These are phyloP conservation scores for Anthoptus insignis DNA, from an alignment of 2,888 invertebrate species.

Conservation along the genomic window DNA sequence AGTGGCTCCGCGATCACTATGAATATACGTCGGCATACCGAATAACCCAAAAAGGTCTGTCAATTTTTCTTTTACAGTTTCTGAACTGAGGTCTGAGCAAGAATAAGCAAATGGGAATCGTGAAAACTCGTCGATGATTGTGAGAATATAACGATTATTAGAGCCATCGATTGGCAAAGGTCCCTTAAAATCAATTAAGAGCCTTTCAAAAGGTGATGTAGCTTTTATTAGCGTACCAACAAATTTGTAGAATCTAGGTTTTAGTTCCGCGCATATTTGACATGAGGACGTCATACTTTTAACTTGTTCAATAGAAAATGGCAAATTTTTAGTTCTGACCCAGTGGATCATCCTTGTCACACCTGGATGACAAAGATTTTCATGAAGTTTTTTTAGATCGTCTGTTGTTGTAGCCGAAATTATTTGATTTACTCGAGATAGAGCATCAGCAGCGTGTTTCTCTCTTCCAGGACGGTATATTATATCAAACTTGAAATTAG, in stretches of 20 bases:
- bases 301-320: constrained; percentile 12
- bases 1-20: not conserved
- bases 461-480: constrained; percentile 15
- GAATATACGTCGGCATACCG: constrained; percentile 7
- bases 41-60: constrained; percentile 7
- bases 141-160: not conserved
- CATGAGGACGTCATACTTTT: not conserved
- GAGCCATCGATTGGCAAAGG: not conserved
- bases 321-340: constrained; percentile 6
- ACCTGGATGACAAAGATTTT: not conserved
- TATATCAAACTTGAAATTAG: constrained; percentile 25
- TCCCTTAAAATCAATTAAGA: not conserved
- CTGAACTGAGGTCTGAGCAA: constrained; percentile 7
- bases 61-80: not conserved
- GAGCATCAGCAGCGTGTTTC: constrained; percentile 12
- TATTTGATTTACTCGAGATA: not conserved
- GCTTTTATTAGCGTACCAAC: constrained; percentile 9
- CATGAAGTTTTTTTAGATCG: not conserved
- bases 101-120: constrained; percentile 18
- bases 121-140: not conserved
- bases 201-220: not conserved
- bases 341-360: not conserved
- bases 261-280: constrained; percentile 9
- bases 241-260: constrained; percentile 3
- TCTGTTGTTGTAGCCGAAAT: not conserved